Evolutionary conservation across 1,140 invertebrate genomes (phyloP).

Genomic region (Bombus pyrosoma): DNA sequence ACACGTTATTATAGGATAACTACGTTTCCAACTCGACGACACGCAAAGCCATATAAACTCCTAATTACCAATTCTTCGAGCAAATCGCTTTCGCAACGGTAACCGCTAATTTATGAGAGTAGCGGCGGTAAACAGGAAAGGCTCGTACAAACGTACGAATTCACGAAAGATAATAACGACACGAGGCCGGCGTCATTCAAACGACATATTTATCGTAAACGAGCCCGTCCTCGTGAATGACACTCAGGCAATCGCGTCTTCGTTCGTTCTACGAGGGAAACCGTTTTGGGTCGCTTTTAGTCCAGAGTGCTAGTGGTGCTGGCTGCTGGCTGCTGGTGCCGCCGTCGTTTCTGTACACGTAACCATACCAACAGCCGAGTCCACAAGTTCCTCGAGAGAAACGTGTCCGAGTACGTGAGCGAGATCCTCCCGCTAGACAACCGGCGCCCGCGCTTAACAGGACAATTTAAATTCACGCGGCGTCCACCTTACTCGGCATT

Average conservation of each 20-base stretch:
- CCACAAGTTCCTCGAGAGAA: constrained; percentile 68
- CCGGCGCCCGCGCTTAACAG: constrained; percentile 74
- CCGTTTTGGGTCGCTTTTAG: constrained; percentile 40
- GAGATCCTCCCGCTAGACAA: constrained; percentile 76
- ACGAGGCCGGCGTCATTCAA: constrained; percentile 13
- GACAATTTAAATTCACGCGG: constrained; percentile 77
- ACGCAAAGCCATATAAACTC: background rate
- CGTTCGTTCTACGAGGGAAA: constrained; percentile 17
- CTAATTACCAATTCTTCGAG: background rate
- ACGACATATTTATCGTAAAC: constrained; percentile 57
- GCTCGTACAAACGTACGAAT: background rate
- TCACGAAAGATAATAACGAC: constrained; percentile 20
- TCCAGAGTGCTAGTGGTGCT: constrained; percentile 22
- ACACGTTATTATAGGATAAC: background rate
- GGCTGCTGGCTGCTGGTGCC: constrained; percentile 27
- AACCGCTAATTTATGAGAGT: background rate
- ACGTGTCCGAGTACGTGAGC: constrained; percentile 74
- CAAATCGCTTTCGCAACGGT: background rate
- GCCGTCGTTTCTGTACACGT: constrained; percentile 43
- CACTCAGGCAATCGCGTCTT: constrained; percentile 6
- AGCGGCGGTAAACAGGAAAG: background rate
- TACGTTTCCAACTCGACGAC: background rate
- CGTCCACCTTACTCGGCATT: constrained; percentile 60
- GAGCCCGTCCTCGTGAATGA: constrained; percentile 56
- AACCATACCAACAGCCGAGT: constrained; percentile 60